Conservation (phyloP, 92 coral and sea anemone genomes). For the Blastomussa wellsi region DNA sequence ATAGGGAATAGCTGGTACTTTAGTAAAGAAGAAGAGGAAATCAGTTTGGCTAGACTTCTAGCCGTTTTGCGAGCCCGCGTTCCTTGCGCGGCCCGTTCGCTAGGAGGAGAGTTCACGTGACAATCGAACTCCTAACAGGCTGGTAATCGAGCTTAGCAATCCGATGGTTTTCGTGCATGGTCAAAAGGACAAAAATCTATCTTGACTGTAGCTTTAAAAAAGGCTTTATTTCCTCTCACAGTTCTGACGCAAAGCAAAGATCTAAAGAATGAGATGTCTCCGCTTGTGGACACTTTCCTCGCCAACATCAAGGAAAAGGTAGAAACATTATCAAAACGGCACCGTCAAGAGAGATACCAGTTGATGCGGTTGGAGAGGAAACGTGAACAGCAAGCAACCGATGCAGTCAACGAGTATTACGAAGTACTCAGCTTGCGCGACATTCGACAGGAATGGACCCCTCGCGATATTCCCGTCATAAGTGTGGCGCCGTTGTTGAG, state of each 20-base stretch:
- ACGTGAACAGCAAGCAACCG: slow-evolving; percentile 12
- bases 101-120: too few species aligned
- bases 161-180: not conserved
- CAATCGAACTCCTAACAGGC: too few species aligned
- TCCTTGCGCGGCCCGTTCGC: too few species aligned
- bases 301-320: not conserved
- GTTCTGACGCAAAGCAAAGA: slow-evolving; percentile 22
- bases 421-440: slow-evolving; percentile 31
- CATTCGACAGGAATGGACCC: slow-evolving; percentile 33
- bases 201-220: not conserved
- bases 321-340: slow-evolving; percentile 6
- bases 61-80: too few species aligned
- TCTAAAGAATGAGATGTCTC: slow-evolving; percentile 18
- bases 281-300: slow-evolving; percentile 6
- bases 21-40: too few species aligned
- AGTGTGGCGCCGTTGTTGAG: not conserved
- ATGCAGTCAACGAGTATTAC: slow-evolving; percentile 15
- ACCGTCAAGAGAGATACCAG: slow-evolving; percentile 7
- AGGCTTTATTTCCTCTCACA: not conserved
- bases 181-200: not conserved
- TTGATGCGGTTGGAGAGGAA: slow-evolving; percentile 11
- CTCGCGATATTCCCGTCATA: not conserved
- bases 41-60: too few species aligned
- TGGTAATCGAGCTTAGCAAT: too few species aligned
- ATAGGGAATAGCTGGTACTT: too few species aligned